Conservation (phyloP, 2,113 vertebrate species). For the Phasianus colchicus region DNA sequence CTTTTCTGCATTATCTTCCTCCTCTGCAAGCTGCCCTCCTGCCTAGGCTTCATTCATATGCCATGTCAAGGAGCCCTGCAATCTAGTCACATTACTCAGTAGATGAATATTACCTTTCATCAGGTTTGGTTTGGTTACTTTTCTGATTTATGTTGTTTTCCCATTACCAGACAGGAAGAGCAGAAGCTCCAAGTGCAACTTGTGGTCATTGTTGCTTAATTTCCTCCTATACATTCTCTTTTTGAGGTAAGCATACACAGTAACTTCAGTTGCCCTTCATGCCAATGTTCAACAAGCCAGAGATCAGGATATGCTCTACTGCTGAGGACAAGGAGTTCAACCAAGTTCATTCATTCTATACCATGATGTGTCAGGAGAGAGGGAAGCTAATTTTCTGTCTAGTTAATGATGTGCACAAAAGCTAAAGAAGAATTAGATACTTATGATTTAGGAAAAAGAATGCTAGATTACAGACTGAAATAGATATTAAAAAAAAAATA, state of each 20-base stretch:
- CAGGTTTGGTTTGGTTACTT: not conserved
- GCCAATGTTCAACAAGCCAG: not conserved
- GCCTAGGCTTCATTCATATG: not conserved
- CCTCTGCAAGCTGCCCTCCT: not conserved
- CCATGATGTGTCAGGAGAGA: not conserved
- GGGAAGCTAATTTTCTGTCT: not conserved
- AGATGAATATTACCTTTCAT: not conserved
- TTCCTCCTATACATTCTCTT: not conserved
- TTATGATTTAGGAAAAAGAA: not conserved
- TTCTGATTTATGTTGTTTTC: not conserved
- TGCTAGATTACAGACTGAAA: not conserved
- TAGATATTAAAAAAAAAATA: not conserved
- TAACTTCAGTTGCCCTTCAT: not conserved
- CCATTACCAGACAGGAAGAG: not conserved
- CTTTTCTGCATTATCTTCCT: not conserved
- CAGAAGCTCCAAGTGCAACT: not conserved
- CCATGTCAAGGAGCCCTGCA: not conserved
- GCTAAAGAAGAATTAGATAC: not conserved
- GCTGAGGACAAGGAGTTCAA: not conserved
- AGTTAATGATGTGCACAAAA: not conserved
- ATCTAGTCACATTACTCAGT: not conserved
- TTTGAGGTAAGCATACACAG: not conserved
- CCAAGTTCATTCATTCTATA: not conserved
- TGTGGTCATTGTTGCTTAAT: not conserved
- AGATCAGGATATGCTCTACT: not conserved